Evolutionary conservation across 2,888 invertebrate species (phyloP).

Genomic region (Eupithecia insigniata): DNA sequence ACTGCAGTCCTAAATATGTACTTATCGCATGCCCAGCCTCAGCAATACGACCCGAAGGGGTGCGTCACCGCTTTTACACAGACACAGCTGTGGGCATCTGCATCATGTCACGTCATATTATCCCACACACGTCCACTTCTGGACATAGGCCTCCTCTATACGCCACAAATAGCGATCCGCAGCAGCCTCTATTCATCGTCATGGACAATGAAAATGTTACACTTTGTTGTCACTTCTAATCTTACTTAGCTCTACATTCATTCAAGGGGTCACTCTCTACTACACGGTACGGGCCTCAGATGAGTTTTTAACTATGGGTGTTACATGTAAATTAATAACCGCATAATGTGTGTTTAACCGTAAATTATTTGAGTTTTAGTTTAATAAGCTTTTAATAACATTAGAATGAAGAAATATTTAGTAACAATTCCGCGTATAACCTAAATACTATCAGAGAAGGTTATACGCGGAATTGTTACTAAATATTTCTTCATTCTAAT

Average conservation of each 20-base stretch:
- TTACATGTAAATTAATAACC: conserved; percentile 79
- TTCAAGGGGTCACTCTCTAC: conserved; percentile 52
- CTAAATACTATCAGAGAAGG: no score
- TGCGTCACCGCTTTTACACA: no score
- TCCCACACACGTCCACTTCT: neutral
- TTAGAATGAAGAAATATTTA: no score
- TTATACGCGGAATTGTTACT: no score
- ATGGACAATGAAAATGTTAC: neutral
- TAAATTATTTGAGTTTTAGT: conserved; percentile 39
- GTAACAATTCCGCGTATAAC: no score
- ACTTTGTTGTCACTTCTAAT: conserved; percentile 47
- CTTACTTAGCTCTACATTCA: conserved; percentile 36
- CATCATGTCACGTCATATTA: neutral
- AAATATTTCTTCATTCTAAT: no score
- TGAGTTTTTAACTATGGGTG: conserved; percentile 77
- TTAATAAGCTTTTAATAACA: no score
- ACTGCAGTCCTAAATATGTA: neutral
- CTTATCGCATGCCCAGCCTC: neutral
- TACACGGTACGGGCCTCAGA: conserved; percentile 50
- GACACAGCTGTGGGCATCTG: no score
- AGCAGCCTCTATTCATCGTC: neutral
- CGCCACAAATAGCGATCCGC: neutral
- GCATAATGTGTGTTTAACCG: conserved; percentile 45
- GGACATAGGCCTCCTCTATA: neutral
- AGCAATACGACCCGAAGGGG: no score